Percentiles rank a stretch among this genome's conserved stretches.
Evolutionary conservation across 1,140 invertebrate genomes (phyloP).

Genomic region (Ditylenchus dipsaci): DNA sequence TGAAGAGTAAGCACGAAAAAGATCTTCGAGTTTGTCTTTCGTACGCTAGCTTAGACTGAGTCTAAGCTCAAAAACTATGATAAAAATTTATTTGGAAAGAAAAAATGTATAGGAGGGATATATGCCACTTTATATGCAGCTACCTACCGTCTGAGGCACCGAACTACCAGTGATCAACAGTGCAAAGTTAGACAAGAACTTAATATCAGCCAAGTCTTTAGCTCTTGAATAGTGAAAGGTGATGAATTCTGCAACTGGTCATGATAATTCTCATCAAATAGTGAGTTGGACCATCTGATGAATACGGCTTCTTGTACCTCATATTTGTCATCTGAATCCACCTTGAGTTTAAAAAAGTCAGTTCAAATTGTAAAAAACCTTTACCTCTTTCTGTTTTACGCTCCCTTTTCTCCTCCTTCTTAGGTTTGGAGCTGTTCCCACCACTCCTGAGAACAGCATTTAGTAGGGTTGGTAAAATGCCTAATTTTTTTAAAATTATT

Average conservation of each 20-base stretch:
- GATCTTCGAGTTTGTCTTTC: too few species aligned
- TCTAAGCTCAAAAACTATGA: too few species aligned
- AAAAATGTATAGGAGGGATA: too few species aligned
- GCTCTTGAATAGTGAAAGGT: not conserved
- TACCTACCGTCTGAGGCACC: too few species aligned
- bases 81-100: too few species aligned
- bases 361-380: constrained; percentile 8
- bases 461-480: not conserved
- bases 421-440: not conserved
- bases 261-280: constrained; percentile 36
- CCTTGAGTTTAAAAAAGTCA: not conserved
- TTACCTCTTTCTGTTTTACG: constrained; percentile 17
- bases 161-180: constrained; percentile 43
- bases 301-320: constrained; percentile 55
- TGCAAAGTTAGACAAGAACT: constrained; percentile 41
- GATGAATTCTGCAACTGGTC: constrained; percentile 5
- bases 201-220: constrained; percentile 48
- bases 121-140: not conserved
- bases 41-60: too few species aligned
- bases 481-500: too few species aligned
- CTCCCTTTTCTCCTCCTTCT: constrained; percentile 20
- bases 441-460: constrained; percentile 6
- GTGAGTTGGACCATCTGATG: constrained; percentile 48
- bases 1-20: too few species aligned
- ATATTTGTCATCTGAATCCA: constrained; percentile 37